These are phyloP conservation scores for Coptotermes formosanus DNA, from an alignment of 1,140 invertebrate species.

Conservation along the genomic window DNA sequence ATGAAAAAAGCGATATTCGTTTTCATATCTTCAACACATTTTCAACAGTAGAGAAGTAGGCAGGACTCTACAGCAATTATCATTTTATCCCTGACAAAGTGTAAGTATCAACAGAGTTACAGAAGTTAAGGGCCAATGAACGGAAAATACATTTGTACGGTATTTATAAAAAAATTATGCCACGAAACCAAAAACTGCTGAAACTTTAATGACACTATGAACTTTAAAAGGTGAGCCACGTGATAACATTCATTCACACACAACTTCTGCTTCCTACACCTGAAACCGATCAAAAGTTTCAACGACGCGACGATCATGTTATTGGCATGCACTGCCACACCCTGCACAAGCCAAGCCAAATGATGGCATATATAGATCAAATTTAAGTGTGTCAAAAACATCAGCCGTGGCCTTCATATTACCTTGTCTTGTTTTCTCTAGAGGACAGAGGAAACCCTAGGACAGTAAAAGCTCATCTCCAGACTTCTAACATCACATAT, in stretches of 20 bases:
- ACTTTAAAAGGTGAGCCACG: background rate
- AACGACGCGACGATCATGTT: background rate
- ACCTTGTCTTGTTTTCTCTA: background rate
- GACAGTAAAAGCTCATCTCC: background rate
- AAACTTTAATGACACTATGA: too few species aligned
- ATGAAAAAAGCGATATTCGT: too few species aligned
- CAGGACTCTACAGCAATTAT: too few species aligned
- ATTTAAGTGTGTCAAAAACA: background rate
- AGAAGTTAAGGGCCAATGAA: too few species aligned
- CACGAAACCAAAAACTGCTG: too few species aligned
- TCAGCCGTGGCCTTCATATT: background rate
- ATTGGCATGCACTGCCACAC: background rate
- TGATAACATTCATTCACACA: background rate
- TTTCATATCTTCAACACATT: too few species aligned
- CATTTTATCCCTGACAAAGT: too few species aligned
- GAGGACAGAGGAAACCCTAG: background rate
- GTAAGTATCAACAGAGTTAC: too few species aligned
- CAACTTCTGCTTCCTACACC: background rate
- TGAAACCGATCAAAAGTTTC: background rate
- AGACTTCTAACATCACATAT: background rate
- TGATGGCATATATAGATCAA: background rate
- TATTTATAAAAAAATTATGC: too few species aligned
- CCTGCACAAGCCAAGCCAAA: background rate
- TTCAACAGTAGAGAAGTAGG: too few species aligned
- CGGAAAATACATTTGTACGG: too few species aligned